Evolutionary conservation across 2,113 vertebrate genomes (phyloP).

Genomic region (Sapayoa aenigma): DNA sequence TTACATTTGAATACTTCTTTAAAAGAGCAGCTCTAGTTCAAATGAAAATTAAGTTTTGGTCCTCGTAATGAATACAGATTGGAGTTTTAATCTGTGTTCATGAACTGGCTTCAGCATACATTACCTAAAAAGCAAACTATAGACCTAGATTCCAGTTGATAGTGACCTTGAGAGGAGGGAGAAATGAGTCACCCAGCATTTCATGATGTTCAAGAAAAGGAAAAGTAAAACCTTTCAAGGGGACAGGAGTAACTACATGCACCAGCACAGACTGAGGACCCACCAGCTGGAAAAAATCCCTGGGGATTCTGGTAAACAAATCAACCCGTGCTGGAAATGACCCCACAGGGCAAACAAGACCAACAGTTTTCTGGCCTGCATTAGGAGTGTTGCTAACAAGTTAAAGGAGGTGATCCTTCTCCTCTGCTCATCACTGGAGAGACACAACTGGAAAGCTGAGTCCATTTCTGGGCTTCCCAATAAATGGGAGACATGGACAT

Average conservation of each 20-base stretch:
- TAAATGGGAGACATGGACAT: not conserved
- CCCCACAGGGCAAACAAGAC: not conserved
- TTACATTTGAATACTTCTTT: not conserved
- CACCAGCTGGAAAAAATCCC: not conserved
- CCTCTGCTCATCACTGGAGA: not conserved
- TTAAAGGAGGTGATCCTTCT: not conserved
- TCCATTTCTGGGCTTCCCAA: not conserved
- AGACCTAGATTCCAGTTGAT: not conserved
- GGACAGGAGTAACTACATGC: not conserved
- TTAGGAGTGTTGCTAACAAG: not conserved
- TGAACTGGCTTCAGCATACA: not conserved
- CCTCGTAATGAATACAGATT: not conserved
- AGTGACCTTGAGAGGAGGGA: not conserved
- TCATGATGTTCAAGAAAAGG: not conserved
- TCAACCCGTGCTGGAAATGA: not conserved
- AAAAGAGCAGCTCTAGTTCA: not conserved
- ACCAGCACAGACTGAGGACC: not conserved
- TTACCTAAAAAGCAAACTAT: not conserved
- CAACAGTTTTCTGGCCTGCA: not conserved
- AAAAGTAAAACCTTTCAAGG: not conserved
- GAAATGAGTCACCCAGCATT: not conserved
- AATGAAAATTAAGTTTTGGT: not conserved
- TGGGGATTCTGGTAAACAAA: not conserved
- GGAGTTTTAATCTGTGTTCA: not conserved
- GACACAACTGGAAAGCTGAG: not conserved